phyloP scores from a whole-genome alignment of 2,888 invertebrate genomes.

The Carabus problematicus region DNA sequence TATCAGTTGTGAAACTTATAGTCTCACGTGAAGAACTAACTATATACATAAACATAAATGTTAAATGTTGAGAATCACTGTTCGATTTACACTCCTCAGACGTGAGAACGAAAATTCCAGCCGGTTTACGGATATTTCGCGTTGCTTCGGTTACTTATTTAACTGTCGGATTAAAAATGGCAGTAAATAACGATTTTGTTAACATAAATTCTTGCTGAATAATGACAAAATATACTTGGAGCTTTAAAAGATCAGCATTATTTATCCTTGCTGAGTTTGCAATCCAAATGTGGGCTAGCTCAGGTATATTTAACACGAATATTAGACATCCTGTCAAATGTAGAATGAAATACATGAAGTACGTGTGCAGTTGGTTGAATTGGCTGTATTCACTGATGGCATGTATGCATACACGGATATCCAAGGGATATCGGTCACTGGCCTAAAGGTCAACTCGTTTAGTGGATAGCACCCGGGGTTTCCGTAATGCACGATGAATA shows the following conservation, averaged over 20 bases:
- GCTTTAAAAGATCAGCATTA: not conserved
- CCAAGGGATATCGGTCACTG: not conserved
- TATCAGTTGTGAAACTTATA: too few species aligned
- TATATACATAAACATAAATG: too few species aligned
- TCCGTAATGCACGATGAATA: slow-evolving; percentile 8
- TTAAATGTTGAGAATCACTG: too few species aligned
- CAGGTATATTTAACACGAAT: not conserved
- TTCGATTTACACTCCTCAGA: too few species aligned
- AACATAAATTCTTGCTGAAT: slow-evolving; percentile 14
- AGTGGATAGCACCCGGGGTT: not conserved
- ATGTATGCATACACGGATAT: too few species aligned
- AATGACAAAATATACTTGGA: slow-evolving; percentile 13
- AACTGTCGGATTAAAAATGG: slow-evolving; percentile 13
- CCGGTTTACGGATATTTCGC: not conserved
- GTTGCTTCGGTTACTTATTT: slow-evolving; percentile 2
- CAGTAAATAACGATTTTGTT: slow-evolving; percentile 12
- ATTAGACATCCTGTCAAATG: not conserved
- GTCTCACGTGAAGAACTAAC: too few species aligned
- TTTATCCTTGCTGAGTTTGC: slow-evolving; percentile 4
- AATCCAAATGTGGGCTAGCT: not conserved
- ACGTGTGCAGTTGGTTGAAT: too few species aligned
- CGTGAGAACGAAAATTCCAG: too few species aligned
- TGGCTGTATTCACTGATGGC: too few species aligned
- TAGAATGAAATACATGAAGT: too few species aligned
- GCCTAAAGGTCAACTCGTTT: slow-evolving; percentile 2